A percentile compares a stretch with the other conserved stretches of the same genome.
Conservation (phyloP, 1,140 invertebrate genomes). For the Drosophila pseudoobscura region DNA sequence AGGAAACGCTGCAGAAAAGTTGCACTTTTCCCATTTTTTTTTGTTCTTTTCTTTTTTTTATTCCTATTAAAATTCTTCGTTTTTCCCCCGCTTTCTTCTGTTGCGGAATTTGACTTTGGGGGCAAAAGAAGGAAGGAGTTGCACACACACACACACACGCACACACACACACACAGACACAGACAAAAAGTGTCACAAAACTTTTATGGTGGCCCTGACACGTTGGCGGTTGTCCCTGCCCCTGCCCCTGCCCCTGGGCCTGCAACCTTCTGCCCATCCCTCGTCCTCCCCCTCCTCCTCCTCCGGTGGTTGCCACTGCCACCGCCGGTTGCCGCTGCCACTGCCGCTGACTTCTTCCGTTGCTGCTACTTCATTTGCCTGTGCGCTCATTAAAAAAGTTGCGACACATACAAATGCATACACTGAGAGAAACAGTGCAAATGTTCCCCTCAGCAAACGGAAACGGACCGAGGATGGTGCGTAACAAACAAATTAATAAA, state of each 20-base stretch:
- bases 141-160: too few species aligned
- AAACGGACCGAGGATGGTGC: too few species aligned
- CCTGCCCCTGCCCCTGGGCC: not conserved
- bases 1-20: constrained; percentile 49
- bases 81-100: constrained; percentile 36
- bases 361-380: constrained; percentile 52
- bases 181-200: constrained; percentile 66
- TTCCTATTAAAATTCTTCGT: constrained; percentile 50
- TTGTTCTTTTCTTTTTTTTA: constrained; percentile 45
- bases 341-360: constrained; percentile 38
- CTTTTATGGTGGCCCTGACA: constrained; percentile 71
- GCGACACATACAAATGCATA: constrained; percentile 73
- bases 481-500: not conserved
- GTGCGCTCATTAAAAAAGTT: constrained; percentile 76
- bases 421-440: constrained; percentile 19
- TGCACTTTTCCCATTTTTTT: constrained; percentile 43
- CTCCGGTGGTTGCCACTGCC: constrained; percentile 43
- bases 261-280: not conserved
- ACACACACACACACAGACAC: not conserved
- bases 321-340: too few species aligned
- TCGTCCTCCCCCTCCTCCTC: not conserved
- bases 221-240: constrained; percentile 46
- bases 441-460: not conserved
- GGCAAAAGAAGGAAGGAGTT: constrained; percentile 4
- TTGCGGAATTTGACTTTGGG: constrained; percentile 63